Evolutionary conservation across 2,797 vertebrate species (phyloP), one percentile per base, ranked within the genome.

Genomic region (Chelmon rostratus): DNA sequence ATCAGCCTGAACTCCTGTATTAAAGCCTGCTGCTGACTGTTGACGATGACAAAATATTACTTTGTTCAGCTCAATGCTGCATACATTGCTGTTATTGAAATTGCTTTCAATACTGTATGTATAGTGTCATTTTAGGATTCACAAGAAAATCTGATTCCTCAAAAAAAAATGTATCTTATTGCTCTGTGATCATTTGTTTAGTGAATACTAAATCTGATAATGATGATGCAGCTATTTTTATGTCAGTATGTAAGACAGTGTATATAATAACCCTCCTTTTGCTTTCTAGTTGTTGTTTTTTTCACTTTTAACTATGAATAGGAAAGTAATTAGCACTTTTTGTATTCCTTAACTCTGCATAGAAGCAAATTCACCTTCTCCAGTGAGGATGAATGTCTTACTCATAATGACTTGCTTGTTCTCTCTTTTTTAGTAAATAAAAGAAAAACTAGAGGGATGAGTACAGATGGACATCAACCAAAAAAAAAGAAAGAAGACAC

Each of bases 401-500:
- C 64, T 86, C 79, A 73, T 59, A 91, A 89, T 92, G 87, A 87
- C 87, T 68, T 88, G 58, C 83, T 82, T 91, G 71, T 93, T 92
- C 46, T 92, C 83, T 94, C 64, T 92, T 66, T 92, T 92, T 66
- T 90, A 95, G 94, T 95, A 95, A 95, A 94, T 92, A 88, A 92
- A 88, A 79, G 80, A 94, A 67, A 82, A 66, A 90, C 91, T 90
- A 87, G 78, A 87, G 75, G 84, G 86, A 87, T 83, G 86, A 85
- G 85, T 85, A 88, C 84, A 89, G 87, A 90, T 82, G 94, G 94
- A 94, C 85, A 87, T 91, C 94, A 80, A 65, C 89, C 84, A 88
- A 84, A 93, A 91, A 90, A 91, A 83, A 89, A 85, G 87, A 88
- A 84, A 73, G 67, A 4, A 75, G 76, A 89, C 64, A 80, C 70